Evolutionary conservation across 2,888 invertebrate genomes (phyloP), one percentile per base, ranked within the genome.

Genomic region (Pseudolycoriella hygida): DNA sequence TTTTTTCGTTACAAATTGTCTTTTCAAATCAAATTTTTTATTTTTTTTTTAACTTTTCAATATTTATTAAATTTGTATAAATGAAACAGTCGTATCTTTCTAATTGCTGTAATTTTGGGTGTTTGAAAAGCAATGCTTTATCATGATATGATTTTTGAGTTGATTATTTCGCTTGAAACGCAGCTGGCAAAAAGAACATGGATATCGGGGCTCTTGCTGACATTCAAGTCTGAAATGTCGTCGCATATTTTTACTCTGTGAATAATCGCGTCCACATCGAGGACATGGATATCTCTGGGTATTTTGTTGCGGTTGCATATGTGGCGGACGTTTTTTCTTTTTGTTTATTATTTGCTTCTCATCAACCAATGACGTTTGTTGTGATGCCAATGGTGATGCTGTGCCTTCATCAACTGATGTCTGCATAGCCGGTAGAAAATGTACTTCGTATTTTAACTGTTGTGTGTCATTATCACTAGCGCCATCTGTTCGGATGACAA

Each of bases 151-250:
- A 47, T 49, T 49, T 30, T 45, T 49, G 20, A 53, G 43, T 44
- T 53, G 53, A 49, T 53, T 53, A 34, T 53, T 53, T 14, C 53
- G 45, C 46, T 53, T 53, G 45, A 49, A 52, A 17, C 49, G 47
- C 42, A 50, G 48, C 40, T 47, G 48, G 67, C 80, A 81, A 62
- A 73, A 69, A 17, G 72, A 72, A 52, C 80, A 81, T 57, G 70
- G 70, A 67, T 76, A 80, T 60, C 75, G 73, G 46, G 79, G 78
- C 53, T 76, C 76, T 61, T 77, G 76, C 31, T 77, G 77, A 61
- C 80, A 80, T 64, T 80, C 80, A 53, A 78, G 44, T 25, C 49
- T 47, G 42, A 34, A 50, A 43, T 52, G 52, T 38, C 52, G 60
- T 49, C 62, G 61, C 58, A 71, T 61, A 47, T 70, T 69, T 47